Percentiles rank a stretch among this genome's conserved stretches.
These are phyloP conservation scores for Agelastica alni DNA, from an alignment of 2,888 invertebrate species.

Conservation along the genomic window DNA sequence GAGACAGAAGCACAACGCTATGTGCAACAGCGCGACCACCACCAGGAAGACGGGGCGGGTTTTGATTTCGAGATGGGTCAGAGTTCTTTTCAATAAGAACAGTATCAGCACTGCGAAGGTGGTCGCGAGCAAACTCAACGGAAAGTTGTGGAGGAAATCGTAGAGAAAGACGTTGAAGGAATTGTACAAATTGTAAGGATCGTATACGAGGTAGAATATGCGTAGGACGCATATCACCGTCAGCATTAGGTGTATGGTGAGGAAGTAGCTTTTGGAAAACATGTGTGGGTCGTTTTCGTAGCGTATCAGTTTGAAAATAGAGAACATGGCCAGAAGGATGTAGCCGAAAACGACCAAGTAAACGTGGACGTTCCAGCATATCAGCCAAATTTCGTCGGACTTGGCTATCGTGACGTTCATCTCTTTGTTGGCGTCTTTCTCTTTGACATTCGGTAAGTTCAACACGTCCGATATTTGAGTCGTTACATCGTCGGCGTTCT, in stretches of 20 bases:
- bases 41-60: constrained; percentile 76
- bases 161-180: constrained; percentile 79
- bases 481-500: constrained; percentile 46
- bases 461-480: constrained; percentile 58
- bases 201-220: constrained; percentile 87
- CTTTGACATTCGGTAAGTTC: constrained; percentile 65
- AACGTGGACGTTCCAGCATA: constrained; percentile 91
- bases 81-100: constrained; percentile 80
- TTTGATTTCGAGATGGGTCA: constrained; percentile 69
- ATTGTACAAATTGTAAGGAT: constrained; percentile 86
- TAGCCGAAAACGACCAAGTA: constrained; percentile 86
- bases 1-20: constrained; percentile 78
- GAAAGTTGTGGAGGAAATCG: constrained; percentile 81
- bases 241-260: constrained; percentile 81
- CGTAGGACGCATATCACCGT: constrained; percentile 81
- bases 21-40: constrained; percentile 77
- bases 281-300: constrained; percentile 86
- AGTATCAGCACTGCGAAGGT: constrained; percentile 87
- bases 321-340: constrained; percentile 80
- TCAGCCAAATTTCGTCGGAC: constrained; percentile 68
- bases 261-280: constrained; percentile 85
- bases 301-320: constrained; percentile 83
- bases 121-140: constrained; percentile 85
- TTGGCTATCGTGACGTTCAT: constrained; percentile 52
- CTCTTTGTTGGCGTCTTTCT: constrained; percentile 42